Conservation (phyloP, 2,888 invertebrate species). For the Drosophila mimica region DNA sequence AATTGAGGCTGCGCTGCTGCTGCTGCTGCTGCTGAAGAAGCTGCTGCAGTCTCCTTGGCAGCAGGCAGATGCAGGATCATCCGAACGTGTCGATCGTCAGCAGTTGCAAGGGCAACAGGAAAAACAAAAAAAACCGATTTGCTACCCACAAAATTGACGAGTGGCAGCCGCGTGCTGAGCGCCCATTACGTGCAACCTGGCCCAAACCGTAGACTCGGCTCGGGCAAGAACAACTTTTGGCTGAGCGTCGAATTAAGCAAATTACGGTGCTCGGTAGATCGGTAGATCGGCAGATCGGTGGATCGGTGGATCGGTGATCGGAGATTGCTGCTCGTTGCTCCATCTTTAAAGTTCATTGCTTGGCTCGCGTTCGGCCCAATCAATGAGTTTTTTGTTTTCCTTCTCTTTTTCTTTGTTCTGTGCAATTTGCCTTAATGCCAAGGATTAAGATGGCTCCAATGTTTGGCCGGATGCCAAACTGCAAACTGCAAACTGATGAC, state of each 20-base stretch:
- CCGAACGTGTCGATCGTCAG: constrained; percentile 72
- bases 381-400: constrained; percentile 11
- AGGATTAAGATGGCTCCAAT: constrained; percentile 66
- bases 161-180: constrained; percentile 78
- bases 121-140: constrained; percentile 3
- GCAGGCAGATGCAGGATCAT: constrained; percentile 56
- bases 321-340: constrained; percentile 24
- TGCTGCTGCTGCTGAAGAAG: constrained; percentile 61
- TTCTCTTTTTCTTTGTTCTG: constrained; percentile 26
- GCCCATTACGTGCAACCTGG: constrained; percentile 50
- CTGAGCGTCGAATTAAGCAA: constrained; percentile 83
- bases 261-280: constrained; percentile 69
- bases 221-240: constrained; percentile 36
- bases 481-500: constrained; percentile 68
- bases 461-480: constrained; percentile 50
- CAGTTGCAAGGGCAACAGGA: constrained; percentile 10
- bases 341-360: constrained; percentile 46
- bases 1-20: constrained; percentile 55
- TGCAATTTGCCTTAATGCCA: constrained; percentile 76
- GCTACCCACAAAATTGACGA: constrained; percentile 61
- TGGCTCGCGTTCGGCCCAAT: constrained; percentile 52
- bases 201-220: constrained; percentile 32
- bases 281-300: constrained; percentile 18
- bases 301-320: constrained; percentile 8
- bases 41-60: constrained; percentile 24